Evolutionary conservation across 2,113 vertebrate species (phyloP).

Genomic region (Hyperoodon ampullatus): DNA sequence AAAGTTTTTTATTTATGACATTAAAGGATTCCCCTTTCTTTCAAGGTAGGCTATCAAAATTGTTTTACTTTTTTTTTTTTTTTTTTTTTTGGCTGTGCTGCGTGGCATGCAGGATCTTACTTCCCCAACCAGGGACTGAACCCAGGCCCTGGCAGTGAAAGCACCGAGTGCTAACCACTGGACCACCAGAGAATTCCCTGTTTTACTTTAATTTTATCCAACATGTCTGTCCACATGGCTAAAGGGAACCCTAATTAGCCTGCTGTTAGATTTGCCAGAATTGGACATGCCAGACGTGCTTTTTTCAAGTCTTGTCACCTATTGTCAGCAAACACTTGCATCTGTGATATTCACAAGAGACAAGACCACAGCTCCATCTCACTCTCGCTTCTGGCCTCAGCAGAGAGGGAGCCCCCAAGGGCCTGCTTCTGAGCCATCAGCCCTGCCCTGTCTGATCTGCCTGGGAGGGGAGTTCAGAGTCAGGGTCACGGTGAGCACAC

Average conservation of each 20-base stretch:
- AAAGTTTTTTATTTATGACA: not conserved
- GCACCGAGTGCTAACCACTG: not conserved
- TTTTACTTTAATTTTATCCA: not conserved
- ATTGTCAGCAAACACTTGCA: not conserved
- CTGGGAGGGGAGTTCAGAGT: not conserved
- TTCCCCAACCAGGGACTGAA: not conserved
- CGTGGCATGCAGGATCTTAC: not conserved
- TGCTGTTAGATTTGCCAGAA: not conserved
- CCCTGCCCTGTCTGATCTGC: not conserved
- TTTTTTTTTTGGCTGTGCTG: not conserved
- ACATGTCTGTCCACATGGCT: not conserved
- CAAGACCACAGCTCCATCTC: not conserved
- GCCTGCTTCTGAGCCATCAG: not conserved
- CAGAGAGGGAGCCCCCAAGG: not conserved
- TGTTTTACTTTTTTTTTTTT: not conserved
- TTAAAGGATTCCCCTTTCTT: not conserved
- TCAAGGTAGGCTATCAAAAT: not conserved
- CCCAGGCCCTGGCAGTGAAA: not conserved
- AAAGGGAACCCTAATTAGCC: not conserved
- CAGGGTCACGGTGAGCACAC: not conserved
- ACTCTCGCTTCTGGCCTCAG: not conserved
- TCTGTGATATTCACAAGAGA: not conserved
- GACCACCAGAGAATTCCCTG: not conserved
- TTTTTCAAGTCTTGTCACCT: not conserved
- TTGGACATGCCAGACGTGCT: not conserved